Evolutionary conservation across 2,113 vertebrate genomes (phyloP), one percentile per base, ranked within the genome.

Genomic region (Bagarius yarrelli): DNA sequence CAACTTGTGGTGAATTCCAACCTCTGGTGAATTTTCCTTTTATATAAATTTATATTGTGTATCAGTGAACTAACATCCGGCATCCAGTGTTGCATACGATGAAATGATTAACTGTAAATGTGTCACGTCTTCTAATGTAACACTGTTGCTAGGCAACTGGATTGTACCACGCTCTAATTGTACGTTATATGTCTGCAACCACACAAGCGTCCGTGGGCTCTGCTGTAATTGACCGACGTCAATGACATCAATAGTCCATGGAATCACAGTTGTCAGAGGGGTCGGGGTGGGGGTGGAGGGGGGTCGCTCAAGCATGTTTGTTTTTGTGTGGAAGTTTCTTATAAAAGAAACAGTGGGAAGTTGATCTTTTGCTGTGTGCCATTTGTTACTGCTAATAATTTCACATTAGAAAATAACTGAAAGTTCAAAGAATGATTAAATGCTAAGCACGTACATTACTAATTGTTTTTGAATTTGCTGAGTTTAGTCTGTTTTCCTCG

Each of bases 71-170:
- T 44, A 69, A 47, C 32, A 36, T 3, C 32, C 2, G 9, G 2
- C 0, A 25, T 71, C 15, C 1, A 19, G n/a, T 21, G 8, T 27
- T 32, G 9, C 27, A 5, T 12, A 50, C 12, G 18, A 72, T 30
- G 70, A 53, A 72, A 72, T 53, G 70, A 72, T 72, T 32, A 12
- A 19, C 53, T 53, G 27, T 30, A 71, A 71, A 71, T 52, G 47
- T 2, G 11, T 71, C 14, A 30, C 18, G 25, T 15, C 50, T 52
- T 52, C 25, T 32, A 53, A 72, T 53, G 50, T 16, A 32, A 72
- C 47, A 32, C 25, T 19, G 70, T 72, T 53, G 27, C 70, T 21
- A 30, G 50, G 70, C 47, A 72, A 53, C 47, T 32, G 27, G 70
- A 53, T 53, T 72, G 70, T 32, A 2, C 53, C 6, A 50, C 30